These are phyloP conservation scores for Rhinogobius similis DNA, from an alignment of 2,113 vertebrate species.

Conservation along the genomic window DNA sequence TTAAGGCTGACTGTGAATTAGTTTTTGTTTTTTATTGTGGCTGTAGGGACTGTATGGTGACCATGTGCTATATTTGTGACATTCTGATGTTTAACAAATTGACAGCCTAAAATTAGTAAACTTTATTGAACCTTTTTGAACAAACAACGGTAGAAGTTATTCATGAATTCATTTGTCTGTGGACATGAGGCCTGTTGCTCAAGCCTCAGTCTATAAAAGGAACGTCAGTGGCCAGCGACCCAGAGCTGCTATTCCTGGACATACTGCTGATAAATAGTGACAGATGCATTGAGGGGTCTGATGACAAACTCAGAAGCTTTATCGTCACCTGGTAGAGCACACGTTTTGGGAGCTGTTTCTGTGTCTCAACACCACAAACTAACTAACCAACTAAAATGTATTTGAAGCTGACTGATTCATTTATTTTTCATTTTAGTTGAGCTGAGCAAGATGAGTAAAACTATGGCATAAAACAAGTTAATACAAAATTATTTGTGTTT, in stretches of 20 bases:
- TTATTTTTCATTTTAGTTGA: neutral
- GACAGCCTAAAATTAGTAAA: neutral
- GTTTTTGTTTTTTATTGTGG: neutral
- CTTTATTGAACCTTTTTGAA: neutral
- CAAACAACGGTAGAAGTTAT: neutral
- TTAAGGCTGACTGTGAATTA: neutral
- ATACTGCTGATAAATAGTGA: conserved; percentile 85
- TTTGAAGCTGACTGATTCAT: neutral
- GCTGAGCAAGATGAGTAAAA: neutral
- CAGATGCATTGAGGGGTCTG: conserved; percentile 90
- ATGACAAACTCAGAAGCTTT: conserved; percentile 65
- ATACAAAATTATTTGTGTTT: neutral
- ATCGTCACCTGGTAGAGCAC: conserved; percentile 44
- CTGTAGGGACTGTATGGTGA: neutral
- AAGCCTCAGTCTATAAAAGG: conserved; percentile 90
- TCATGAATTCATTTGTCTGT: neutral
- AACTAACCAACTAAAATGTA: neutral
- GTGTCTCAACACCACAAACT: conserved; percentile 10
- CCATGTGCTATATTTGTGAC: neutral
- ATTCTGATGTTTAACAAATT: neutral
- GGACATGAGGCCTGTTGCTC: conserved; percentile 58
- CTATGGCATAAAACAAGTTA: neutral
- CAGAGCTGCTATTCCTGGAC: conserved; percentile 90
- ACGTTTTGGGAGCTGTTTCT: conserved; percentile 32
- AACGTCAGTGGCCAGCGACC: conserved; percentile 70